Evolutionary conservation across 2,888 invertebrate genomes (phyloP).

Genomic region (Cremastinae sp.): DNA sequence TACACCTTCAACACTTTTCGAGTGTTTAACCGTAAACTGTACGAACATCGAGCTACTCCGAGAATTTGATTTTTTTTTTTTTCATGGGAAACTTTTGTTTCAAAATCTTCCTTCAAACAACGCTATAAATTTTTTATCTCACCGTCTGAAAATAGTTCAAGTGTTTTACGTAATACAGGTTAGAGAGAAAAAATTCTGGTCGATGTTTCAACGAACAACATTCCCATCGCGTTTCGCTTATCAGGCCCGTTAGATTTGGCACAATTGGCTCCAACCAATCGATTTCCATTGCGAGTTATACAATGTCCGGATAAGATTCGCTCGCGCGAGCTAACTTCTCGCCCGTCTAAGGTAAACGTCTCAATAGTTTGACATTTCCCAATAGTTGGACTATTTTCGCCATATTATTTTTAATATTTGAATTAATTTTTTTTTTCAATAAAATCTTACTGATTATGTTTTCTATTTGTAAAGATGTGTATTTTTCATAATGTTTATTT

Average conservation of each 20-base stretch:
- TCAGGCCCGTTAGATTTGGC: neutral
- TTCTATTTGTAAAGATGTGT: no score
- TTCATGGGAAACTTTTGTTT: neutral
- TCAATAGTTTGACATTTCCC: no score
- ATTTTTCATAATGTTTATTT: no score
- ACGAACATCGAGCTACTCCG: neutral
- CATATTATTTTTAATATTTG: no score
- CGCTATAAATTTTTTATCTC: no score
- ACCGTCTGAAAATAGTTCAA: no score
- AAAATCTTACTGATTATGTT: no score
- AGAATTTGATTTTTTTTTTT: neutral
- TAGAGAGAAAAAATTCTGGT: no score
- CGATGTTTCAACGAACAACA: neutral
- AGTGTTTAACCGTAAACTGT: slow-evolving; percentile 9
- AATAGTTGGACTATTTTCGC: no score
- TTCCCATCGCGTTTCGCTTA: neutral
- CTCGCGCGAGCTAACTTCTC: slow-evolving; percentile 1
- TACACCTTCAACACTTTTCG: neutral
- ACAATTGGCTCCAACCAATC: neutral
- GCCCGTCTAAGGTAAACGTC: no score
- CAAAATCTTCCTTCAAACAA: neutral
- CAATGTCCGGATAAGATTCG: neutral
- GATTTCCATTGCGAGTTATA: neutral
- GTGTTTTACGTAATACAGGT: no score
- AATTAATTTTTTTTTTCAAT: no score